phyloP scores from a whole-genome alignment of 2,113 vertebrate species.

The Mustelus asterias region DNA sequence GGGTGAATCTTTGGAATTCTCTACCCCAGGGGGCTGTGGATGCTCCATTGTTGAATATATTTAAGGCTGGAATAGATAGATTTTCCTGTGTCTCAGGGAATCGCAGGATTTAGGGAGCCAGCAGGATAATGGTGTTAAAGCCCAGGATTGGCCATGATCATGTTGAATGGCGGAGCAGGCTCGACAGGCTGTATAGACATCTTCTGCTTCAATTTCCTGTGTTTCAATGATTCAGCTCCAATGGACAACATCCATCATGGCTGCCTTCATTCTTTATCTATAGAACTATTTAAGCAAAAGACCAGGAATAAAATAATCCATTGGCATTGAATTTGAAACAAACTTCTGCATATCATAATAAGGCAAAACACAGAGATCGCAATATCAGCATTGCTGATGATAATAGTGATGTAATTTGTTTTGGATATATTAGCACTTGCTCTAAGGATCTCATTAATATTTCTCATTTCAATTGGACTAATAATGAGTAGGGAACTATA shows the following conservation, averaged over 20 bases:
- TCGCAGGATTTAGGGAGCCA: no score
- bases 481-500: constrained; percentile 22
- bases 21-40: no score
- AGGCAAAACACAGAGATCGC: neutral
- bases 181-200: no score
- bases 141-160: no score
- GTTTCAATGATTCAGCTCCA: neutral
- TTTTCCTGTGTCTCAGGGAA: no score
- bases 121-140: no score
- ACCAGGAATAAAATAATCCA: neutral
- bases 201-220: no score
- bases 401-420: neutral
- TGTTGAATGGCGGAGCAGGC: no score
- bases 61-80: no score
- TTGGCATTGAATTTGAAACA: neutral
- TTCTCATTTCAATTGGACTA: neutral
- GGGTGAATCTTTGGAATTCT: no score
- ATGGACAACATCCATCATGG: neutral
- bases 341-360: neutral
- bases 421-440: constrained; percentile 19
- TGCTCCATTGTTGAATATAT: no score
- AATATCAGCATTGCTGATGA: neutral
- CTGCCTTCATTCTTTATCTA: neutral
- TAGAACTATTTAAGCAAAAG: neutral
- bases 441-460: constrained; percentile 21